Conservation (phyloP, 2,888 invertebrate species). For the Perithous albicinctus region DNA sequence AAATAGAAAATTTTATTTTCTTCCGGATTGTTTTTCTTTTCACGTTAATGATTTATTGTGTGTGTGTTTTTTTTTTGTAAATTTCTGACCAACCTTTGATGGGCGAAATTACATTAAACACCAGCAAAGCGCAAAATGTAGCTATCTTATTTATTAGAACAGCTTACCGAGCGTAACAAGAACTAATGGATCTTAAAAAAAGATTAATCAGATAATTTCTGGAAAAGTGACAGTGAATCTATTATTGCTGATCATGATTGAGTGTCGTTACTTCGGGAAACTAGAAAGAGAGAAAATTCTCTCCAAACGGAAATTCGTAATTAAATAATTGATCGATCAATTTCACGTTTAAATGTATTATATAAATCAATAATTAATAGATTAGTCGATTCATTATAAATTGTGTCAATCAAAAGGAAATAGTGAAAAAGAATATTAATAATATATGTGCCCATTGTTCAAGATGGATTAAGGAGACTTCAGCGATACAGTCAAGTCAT, state of each 20-base stretch:
- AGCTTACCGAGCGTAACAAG: not conserved
- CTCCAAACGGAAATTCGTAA: not conserved
- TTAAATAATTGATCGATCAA: not conserved
- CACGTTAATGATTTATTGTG: no score
- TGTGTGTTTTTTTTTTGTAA: no score
- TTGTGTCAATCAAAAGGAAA: not conserved
- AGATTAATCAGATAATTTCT: not conserved
- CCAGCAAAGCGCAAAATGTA: no score
- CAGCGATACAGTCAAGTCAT: no score
- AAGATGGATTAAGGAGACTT: no score
- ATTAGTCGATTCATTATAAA: not conserved
- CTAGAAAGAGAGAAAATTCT: not conserved
- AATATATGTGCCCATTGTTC: no score
- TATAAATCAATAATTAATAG: not conserved
- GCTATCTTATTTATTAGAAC: not conserved
- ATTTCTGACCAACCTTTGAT: no score
- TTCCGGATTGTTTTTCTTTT: no score
- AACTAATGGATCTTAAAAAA: not conserved
- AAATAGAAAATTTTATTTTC: no score
- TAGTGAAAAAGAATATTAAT: no score
- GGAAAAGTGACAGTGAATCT: not conserved
- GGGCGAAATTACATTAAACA: no score
- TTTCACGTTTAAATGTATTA: not conserved
- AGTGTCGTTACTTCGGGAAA: not conserved
- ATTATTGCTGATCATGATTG: not conserved